Evolutionary conservation across 35 echinoderm and acorn worm genomes (phyloP).

Genomic region (Ophioderma brevispina): DNA sequence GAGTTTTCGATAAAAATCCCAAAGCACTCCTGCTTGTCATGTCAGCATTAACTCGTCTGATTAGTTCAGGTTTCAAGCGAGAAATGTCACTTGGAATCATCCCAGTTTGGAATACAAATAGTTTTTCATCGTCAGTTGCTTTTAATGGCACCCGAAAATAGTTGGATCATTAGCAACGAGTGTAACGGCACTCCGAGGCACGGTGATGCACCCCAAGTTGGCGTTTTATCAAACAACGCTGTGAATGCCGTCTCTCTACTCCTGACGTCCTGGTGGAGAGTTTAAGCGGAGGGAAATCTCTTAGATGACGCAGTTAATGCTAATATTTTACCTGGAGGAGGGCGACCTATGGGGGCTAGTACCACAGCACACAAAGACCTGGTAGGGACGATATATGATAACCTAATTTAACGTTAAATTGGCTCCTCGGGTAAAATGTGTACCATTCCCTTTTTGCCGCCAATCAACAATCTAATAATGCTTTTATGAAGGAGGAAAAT

Average conservation of each 20-base stretch:
- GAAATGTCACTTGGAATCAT: background rate
- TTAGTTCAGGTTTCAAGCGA: background rate
- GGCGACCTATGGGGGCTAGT: background rate
- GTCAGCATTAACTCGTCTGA: background rate
- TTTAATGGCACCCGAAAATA: slow-evolving; percentile 1
- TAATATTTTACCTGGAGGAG: too few relatives aligned
- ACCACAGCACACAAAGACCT: background rate
- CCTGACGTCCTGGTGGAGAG: too few relatives aligned
- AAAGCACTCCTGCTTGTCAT: background rate
- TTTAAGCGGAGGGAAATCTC: too few relatives aligned
- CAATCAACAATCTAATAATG: slow-evolving; percentile 1
- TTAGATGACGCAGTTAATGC: too few relatives aligned
- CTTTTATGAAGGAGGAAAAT: background rate
- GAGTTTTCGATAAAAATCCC: background rate
- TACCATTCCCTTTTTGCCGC: background rate
- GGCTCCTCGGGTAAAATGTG: background rate
- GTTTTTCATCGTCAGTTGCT: background rate
- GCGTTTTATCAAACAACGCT: too few relatives aligned
- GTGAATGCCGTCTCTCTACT: too few relatives aligned
- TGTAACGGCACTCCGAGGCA: background rate
- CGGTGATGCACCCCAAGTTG: too few relatives aligned
- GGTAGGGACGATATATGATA: background rate
- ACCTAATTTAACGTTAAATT: slow-evolving; percentile 15
- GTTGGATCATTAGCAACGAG: background rate
- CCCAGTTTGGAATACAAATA: slow-evolving; percentile 1